A percentile compares a stretch with the other conserved stretches of the same genome.
Evolutionary conservation across 2,797 vertebrate species (phyloP).

Genomic region (Xiphorhynchus erythropygius): DNA sequence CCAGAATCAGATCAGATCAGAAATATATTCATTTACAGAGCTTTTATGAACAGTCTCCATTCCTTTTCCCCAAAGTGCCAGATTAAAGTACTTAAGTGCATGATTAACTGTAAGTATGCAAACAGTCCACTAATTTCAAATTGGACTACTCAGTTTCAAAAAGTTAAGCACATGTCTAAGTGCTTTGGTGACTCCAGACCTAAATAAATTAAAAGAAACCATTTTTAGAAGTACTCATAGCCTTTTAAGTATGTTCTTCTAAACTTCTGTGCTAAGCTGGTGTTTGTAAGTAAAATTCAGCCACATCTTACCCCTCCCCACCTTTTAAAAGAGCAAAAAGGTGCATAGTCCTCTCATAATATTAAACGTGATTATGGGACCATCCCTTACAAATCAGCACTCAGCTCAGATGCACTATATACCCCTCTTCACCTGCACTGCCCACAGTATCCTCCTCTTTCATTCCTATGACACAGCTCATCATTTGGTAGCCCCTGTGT

Average conservation of each 20-base stretch:
- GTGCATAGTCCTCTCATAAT: background rate
- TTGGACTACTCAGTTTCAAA: conserved; percentile 29
- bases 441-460: background rate
- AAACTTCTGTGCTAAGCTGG: background rate
- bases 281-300: background rate
- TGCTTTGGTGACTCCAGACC: conserved; percentile 47
- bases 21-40: conserved; percentile 29
- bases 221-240: conserved; percentile 3
- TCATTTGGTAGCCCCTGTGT: background rate
- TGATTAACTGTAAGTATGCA: conserved; percentile 55
- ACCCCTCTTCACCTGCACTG: background rate
- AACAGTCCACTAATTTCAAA: conserved; percentile 56
- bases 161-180: conserved; percentile 55
- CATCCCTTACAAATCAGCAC: background rate
- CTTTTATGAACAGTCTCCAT: conserved; percentile 50
- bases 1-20: conserved; percentile 59
- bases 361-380: background rate
- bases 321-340: background rate
- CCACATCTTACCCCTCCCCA: background rate
- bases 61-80: conserved; percentile 49
- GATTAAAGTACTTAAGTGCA: conserved; percentile 59
- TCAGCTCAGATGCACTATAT: background rate
- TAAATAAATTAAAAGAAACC: conserved; percentile 46
- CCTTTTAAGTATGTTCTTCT: background rate
- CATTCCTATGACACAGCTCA: background rate